A percentile compares a stretch with the other conserved stretches of the same genome.
These are phyloP conservation scores for Sakesphorus luctuosus DNA, from an alignment of 2,113 vertebrate species.

Conservation along the genomic window DNA sequence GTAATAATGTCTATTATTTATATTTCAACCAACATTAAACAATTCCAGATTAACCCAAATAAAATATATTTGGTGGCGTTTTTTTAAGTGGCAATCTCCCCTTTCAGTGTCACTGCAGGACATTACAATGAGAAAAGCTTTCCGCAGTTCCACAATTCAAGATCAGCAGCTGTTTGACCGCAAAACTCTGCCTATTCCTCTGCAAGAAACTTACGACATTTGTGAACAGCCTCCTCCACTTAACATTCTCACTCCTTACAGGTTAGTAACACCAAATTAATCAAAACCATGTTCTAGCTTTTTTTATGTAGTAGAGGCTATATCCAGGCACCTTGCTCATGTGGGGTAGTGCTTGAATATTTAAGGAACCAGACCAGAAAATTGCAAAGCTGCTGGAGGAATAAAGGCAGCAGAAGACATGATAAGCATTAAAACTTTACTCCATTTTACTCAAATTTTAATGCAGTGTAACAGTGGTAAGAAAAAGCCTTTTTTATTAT, in stretches of 20 bases:
- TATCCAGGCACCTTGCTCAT: not conserved
- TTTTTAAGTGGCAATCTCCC: not conserved
- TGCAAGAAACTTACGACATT: slow-evolving; percentile 92
- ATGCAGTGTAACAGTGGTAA: not conserved
- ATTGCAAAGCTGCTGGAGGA: not conserved
- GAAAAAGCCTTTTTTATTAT: not conserved
- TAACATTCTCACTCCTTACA: slow-evolving; percentile 96
- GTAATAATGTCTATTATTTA: not conserved
- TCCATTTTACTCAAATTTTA: not conserved
- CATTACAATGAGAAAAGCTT: slow-evolving; percentile 98
- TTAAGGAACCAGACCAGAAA: not conserved
- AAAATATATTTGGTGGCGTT: not conserved
- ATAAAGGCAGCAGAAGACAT: not conserved
- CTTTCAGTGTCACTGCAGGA: slow-evolving; percentile 94
- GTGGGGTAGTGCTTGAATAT: not conserved
- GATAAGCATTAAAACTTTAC: not conserved
- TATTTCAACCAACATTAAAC: not conserved
- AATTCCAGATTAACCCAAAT: not conserved
- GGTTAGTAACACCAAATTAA: slow-evolving; percentile 75
- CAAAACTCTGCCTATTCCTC: slow-evolving; percentile 90
- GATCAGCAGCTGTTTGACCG: slow-evolving; percentile 98
- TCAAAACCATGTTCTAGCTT: not conserved
- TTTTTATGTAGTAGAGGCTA: not conserved
- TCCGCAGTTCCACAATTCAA: slow-evolving; percentile 95
- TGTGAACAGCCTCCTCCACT: slow-evolving; percentile 97